A percentile compares a stretch with the other conserved stretches of the same genome.
Evolutionary conservation across 2,113 vertebrate genomes (phyloP).

Genomic region (Antechinus flavipes): DNA sequence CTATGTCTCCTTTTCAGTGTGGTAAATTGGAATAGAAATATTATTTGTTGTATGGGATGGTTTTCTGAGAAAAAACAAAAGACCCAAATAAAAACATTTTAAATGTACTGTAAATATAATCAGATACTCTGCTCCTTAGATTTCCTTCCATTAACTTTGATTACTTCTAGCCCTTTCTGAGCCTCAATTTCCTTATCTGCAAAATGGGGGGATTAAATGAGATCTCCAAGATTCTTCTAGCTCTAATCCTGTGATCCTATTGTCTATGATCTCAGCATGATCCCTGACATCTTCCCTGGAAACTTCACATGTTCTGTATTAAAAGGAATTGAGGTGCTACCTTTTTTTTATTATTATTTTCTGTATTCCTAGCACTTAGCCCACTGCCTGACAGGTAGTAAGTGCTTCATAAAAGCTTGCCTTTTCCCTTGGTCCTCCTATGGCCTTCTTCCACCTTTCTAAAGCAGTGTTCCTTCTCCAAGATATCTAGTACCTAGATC

Average conservation of each 20-base stretch:
- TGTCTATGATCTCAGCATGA: neutral
- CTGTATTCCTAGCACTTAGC: neutral
- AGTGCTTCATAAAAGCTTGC: neutral
- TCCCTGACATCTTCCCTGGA: neutral
- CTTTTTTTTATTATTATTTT: neutral
- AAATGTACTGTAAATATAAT: neutral
- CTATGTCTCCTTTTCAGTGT: neutral
- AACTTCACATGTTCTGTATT: neutral
- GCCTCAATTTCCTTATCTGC: neutral
- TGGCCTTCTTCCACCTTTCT: neutral
- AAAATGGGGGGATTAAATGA: neutral
- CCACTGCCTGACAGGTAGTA: too few relatives aligned
- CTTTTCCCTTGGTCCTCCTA: neutral
- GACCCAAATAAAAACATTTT: neutral
- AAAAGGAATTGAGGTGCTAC: neutral
- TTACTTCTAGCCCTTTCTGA: neutral
- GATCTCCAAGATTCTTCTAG: neutral
- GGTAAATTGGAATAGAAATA: neutral
- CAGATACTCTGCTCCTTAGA: neutral
- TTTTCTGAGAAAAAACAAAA: neutral
- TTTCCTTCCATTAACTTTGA: neutral
- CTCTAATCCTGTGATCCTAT: neutral
- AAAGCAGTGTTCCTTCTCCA: neutral
- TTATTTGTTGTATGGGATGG: neutral
- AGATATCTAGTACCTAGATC: neutral